A percentile compares a stretch with the other conserved stretches of the same genome.
phyloP scores from a whole-genome alignment of 2,797 vertebrate genomes.

The Schizopygopsis malacanthus region DNA sequence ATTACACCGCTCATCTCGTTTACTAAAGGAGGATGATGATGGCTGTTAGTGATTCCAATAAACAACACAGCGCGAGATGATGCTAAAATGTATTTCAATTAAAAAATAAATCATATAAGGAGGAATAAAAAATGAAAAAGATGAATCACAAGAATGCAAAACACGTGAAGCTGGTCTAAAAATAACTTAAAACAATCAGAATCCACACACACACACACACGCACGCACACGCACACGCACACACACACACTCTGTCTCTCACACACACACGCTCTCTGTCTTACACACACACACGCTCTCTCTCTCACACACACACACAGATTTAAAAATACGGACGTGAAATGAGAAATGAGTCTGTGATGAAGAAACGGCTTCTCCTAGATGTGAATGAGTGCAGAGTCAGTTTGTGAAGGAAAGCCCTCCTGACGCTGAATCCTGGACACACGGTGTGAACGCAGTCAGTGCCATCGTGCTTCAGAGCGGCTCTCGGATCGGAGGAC shows the following conservation, averaged over 20 bases:
- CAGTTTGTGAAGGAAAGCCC: too few species aligned
- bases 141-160: slow-evolving; percentile 8
- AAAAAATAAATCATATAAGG: neutral
- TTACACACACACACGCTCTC: too few species aligned
- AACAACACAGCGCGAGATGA: neutral
- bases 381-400: too few species aligned
- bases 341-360: too few species aligned
- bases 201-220: neutral
- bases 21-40: neutral
- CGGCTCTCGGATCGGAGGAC: neutral
- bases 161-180: slow-evolving; percentile 25
- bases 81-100: neutral
- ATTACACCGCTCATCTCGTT: slow-evolving; percentile 70
- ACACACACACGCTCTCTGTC: too few species aligned
- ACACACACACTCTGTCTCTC: too few species aligned
- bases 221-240: neutral
- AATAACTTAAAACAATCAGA: neutral
- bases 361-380: too few species aligned
- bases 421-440: too few species aligned
- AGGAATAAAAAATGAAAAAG: neutral
- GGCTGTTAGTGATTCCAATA: neutral
- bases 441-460: neutral
- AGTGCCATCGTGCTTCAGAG: neutral
- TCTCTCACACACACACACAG: too few species aligned
- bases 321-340: too few species aligned